phyloP scores from a whole-genome alignment of 1,140 invertebrate genomes.

The Drosophila cardini region DNA sequence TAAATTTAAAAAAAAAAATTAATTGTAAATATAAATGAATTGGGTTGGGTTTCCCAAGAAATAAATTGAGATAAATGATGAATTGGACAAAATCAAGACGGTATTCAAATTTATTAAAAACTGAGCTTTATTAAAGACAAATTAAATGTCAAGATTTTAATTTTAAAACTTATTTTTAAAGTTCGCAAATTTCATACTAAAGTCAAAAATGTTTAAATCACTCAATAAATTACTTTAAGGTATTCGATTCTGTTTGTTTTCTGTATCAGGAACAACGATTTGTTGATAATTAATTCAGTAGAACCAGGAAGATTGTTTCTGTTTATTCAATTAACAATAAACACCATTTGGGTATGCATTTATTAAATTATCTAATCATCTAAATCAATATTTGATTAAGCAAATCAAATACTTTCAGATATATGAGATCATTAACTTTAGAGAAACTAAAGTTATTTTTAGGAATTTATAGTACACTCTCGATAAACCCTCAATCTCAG shows the following conservation, averaged over 20 bases:
- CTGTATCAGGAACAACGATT: too few species aligned
- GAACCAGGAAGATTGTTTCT: too few species aligned
- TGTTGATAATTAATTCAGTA: too few species aligned
- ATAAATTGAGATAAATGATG: conserved; percentile 5
- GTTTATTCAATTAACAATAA: too few species aligned
- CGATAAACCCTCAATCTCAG: background rate
- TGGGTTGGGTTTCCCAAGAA: background rate
- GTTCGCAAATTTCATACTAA: too few species aligned
- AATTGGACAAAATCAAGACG: background rate
- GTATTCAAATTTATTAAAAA: background rate
- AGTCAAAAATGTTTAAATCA: too few species aligned
- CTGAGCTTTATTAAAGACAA: too few species aligned
- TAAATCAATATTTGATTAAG: too few species aligned
- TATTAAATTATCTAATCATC: too few species aligned
- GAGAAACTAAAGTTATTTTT: background rate
- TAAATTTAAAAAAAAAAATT: background rate
- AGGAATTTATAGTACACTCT: conserved; percentile 4
- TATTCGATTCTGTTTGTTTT: too few species aligned
- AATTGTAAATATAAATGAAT: background rate
- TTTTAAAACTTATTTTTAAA: background rate
- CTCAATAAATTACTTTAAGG: too few species aligned
- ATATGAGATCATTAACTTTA: conserved; percentile 2
- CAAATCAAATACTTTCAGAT: background rate
- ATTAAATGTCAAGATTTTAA: background rate
- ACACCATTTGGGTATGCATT: too few species aligned